Evolutionary conservation across 1,140 invertebrate genomes (phyloP).

Genomic region (Macrotrachela quadricornifera): DNA sequence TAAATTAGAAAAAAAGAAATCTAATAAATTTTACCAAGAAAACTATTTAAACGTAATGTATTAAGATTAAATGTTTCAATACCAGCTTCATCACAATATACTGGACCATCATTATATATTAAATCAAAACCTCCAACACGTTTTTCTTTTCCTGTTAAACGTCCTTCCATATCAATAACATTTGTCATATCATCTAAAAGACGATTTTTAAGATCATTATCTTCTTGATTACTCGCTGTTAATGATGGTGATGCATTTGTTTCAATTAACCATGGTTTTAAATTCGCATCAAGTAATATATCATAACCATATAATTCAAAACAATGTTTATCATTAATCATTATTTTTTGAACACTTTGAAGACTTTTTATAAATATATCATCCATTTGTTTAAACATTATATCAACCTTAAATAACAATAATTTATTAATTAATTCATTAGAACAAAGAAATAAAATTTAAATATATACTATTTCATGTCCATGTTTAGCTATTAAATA

Average conservation of each 20-base stretch:
- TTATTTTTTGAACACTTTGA: constrained; percentile 31
- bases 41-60: constrained; percentile 5
- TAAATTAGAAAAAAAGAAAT: constrained; percentile 1
- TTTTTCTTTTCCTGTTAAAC: constrained; percentile 34
- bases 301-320: constrained; percentile 38
- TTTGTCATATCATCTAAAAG: constrained; percentile 33
- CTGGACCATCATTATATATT: constrained; percentile 38
- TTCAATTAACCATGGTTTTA: constrained; percentile 34
- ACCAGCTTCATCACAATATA: constrained; percentile 18
- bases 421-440: neutral
- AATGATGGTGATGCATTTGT: constrained; percentile 35
- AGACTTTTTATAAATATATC: constrained; percentile 32
- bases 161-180: constrained; percentile 34
- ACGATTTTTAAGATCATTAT: constrained; percentile 33
- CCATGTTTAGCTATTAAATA: constrained; percentile 31
- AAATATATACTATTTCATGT: constrained; percentile 17
- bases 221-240: constrained; percentile 33
- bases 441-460: no score
- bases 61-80: neutral
- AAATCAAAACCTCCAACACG: constrained; percentile 40
- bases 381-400: constrained; percentile 28
- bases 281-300: constrained; percentile 26
- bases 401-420: constrained; percentile 17
- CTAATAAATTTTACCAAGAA: constrained; percentile 10
- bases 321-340: constrained; percentile 35